Evolutionary conservation across 2,113 vertebrate species (phyloP).

Genomic region (Nerophis ophidion): DNA sequence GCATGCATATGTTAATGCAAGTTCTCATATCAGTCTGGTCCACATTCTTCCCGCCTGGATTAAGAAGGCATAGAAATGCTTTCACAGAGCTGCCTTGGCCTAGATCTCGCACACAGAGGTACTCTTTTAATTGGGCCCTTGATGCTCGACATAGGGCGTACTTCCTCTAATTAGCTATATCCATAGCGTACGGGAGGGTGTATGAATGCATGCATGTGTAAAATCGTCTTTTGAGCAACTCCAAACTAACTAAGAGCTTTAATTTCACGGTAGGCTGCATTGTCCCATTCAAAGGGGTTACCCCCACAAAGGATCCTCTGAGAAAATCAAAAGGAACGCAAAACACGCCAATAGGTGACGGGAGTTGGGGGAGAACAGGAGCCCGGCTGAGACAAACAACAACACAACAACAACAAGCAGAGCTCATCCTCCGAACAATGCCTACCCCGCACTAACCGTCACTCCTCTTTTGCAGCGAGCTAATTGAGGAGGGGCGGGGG

Average conservation of each 20-base stretch:
- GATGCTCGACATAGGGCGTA: constrained; percentile 68
- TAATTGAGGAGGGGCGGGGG: constrained; percentile 51
- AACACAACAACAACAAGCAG: constrained; percentile 62
- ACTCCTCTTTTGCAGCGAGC: constrained; percentile 52
- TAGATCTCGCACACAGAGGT: constrained; percentile 45
- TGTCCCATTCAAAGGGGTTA: constrained; percentile 64
- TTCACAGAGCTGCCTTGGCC: constrained; percentile 48
- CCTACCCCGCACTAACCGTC: constrained; percentile 48
- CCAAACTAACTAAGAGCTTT: constrained; percentile 72
- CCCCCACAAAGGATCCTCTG: constrained; percentile 56
- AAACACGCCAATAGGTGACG: constrained; percentile 50
- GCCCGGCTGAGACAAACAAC: constrained; percentile 51
- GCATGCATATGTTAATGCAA: constrained; percentile 53
- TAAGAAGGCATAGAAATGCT: constrained; percentile 39
- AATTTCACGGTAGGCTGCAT: constrained; percentile 73
- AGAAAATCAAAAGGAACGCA: constrained; percentile 63
- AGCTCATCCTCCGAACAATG: constrained; percentile 56
- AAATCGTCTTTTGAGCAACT: constrained; percentile 72
- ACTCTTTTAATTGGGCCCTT: constrained; percentile 67
- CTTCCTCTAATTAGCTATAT: constrained; percentile 73
- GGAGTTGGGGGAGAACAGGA: constrained; percentile 18
- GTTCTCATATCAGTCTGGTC: constrained; percentile 45
- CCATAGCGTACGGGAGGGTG: constrained; percentile 65
- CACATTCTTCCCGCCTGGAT: constrained; percentile 50
- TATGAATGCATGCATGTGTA: constrained; percentile 71